Conservation (phyloP, 2,797 vertebrate genomes). For the Malacoraja senta region DNA sequence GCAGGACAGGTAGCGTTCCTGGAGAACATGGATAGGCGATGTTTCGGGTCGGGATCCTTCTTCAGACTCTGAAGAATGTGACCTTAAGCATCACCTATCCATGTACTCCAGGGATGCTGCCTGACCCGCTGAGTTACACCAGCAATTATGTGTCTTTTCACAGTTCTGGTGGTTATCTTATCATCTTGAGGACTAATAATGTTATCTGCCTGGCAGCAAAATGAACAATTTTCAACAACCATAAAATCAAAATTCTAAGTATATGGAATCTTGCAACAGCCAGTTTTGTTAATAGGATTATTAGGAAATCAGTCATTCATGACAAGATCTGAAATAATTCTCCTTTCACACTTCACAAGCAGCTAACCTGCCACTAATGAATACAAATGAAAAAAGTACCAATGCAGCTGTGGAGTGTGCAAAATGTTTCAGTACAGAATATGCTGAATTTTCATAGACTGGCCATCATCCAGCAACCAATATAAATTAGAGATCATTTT, state of each 20-base stretch:
- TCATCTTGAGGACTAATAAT: not conserved
- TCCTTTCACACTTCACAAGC: not conserved
- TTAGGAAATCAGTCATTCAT: not conserved
- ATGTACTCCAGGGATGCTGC: too few relatives aligned
- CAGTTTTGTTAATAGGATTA: not conserved
- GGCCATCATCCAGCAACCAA: not conserved
- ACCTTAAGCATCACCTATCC: too few relatives aligned
- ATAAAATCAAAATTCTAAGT: not conserved
- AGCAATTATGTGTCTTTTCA: too few relatives aligned
- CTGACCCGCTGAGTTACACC: too few relatives aligned
- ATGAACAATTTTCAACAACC: not conserved
- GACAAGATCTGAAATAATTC: not conserved
- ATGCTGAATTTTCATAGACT: not conserved
- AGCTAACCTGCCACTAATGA: not conserved
- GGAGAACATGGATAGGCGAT: too few relatives aligned
- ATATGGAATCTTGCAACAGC: not conserved
- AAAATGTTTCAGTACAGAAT: not conserved
- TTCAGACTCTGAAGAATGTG: too few relatives aligned
- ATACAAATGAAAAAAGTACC: conserved; percentile 18
- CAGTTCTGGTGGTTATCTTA: not conserved
- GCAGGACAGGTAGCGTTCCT: too few relatives aligned
- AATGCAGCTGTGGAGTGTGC: not conserved
- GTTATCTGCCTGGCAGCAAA: not conserved
- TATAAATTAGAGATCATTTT: not conserved
- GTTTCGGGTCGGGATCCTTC: too few relatives aligned